These are phyloP conservation scores for Mugil cephalus DNA, from an alignment of 2,113 vertebrate species.

Conservation along the genomic window DNA sequence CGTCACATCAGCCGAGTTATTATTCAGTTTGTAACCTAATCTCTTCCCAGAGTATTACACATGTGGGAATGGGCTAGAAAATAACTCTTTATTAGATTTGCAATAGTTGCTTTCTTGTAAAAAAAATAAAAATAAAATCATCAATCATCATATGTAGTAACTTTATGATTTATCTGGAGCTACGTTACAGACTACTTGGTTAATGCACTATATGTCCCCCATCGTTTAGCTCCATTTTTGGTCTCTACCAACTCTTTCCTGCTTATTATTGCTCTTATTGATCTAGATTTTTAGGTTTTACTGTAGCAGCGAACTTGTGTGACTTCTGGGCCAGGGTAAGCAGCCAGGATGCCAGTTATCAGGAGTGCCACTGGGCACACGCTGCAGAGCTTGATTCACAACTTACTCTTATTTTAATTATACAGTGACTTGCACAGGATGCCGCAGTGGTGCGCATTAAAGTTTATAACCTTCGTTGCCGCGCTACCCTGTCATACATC, in stretches of 20 bases:
- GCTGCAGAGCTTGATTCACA: constrained; percentile 41
- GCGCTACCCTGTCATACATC: constrained; percentile 32
- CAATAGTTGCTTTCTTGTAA: too few relatives aligned
- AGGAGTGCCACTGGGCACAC: constrained; percentile 15
- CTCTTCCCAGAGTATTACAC: neutral
- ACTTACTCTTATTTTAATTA: constrained; percentile 56
- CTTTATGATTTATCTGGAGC: neutral
- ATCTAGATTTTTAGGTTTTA: too few relatives aligned
- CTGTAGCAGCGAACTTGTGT: constrained; percentile 3
- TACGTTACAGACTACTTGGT: neutral
- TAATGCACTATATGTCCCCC: too few relatives aligned
- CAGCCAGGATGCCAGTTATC: constrained; percentile 32
- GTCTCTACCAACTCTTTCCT: constrained; percentile 1
- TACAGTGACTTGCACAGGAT: constrained; percentile 52
- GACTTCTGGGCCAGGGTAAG: constrained; percentile 1
- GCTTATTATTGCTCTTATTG: too few relatives aligned
- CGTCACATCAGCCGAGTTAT: neutral
- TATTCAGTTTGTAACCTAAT: constrained; percentile 6
- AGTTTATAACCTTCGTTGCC: constrained; percentile 40
- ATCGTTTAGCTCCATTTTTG: neutral
- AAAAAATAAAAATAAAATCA: too few relatives aligned
- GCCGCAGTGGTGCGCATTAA: constrained; percentile 43
- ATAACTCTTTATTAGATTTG: too few relatives aligned
- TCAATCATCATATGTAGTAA: neutral
- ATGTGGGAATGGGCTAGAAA: neutral